phyloP scores from a whole-genome alignment of 2,113 vertebrate species.

The Malurus alboscapulatus region DNA sequence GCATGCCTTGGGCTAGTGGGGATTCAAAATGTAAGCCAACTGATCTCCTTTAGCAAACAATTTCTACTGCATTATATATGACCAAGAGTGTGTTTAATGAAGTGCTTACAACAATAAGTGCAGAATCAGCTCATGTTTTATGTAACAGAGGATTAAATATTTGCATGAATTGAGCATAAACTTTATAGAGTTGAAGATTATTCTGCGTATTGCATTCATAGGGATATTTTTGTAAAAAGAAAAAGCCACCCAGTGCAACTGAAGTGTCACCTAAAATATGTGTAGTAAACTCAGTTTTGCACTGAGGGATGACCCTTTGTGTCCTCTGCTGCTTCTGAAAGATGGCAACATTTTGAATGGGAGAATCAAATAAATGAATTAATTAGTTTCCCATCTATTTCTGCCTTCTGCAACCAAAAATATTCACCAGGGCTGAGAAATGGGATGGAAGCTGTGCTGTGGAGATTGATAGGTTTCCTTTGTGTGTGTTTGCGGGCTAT shows the following conservation, averaged over 20 bases:
- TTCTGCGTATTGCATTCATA: not conserved
- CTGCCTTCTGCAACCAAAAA: not conserved
- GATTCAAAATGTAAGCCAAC: not conserved
- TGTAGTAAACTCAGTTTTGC: not conserved
- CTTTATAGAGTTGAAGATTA: not conserved
- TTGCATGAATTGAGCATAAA: not conserved
- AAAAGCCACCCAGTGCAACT: not conserved
- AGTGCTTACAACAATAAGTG: not conserved
- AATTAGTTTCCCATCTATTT: conserved; percentile 27
- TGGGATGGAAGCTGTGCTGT: not conserved
- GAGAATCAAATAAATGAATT: not conserved
- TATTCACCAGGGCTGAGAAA: not conserved
- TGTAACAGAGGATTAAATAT: conserved; percentile 6
- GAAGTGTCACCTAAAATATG: not conserved
- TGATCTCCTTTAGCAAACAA: not conserved
- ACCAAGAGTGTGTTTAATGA: not conserved
- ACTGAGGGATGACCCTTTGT: not conserved
- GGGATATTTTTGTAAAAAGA: not conserved
- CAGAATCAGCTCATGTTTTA: conserved; percentile 1
- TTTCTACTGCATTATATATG: not conserved
- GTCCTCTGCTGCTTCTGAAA: not conserved
- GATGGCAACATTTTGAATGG: not conserved
- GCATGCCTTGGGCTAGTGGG: not conserved
- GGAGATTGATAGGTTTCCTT: not conserved
- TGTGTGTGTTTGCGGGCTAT: not conserved